Conservation (phyloP, 2,113 vertebrate species). For the Eurypyga helias region DNA sequence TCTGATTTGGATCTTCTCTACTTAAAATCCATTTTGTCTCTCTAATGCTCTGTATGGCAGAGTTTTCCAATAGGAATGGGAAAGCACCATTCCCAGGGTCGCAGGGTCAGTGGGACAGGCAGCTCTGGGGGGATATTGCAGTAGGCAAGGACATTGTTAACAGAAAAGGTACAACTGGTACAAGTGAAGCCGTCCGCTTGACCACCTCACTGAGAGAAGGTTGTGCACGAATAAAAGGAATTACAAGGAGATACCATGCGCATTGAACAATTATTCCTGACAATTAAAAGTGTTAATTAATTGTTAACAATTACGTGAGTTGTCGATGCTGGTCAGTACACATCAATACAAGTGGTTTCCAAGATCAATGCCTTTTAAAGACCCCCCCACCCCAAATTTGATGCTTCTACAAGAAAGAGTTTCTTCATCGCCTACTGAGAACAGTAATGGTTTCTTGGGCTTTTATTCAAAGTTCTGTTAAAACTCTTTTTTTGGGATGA, state of each 20-base stretch:
- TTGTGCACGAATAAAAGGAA: fast-evolving
- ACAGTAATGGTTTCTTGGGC: conserved; percentile 11
- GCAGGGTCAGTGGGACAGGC: fast-evolving
- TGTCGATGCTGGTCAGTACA: not conserved
- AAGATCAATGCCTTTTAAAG: not conserved
- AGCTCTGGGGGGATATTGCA: not conserved
- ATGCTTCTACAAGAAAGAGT: not conserved
- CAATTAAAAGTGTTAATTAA: not conserved
- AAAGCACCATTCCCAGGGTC: fast-evolving
- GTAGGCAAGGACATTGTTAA: not conserved
- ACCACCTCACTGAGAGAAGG: not conserved
- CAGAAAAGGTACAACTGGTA: not conserved
- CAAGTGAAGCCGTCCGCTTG: not conserved
- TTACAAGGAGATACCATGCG: not conserved
- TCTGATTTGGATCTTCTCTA: too few relatives aligned
- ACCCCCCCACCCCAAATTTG: not conserved
- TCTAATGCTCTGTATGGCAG: not conserved
- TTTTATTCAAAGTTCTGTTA: not conserved
- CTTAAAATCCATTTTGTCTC: not conserved
- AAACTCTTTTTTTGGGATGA: not conserved
- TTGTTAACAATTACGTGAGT: not conserved
- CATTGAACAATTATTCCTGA: not conserved
- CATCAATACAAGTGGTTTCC: not conserved
- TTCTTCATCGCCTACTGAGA: not conserved
- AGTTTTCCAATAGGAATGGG: not conserved